phyloP scores from a whole-genome alignment of 2,113 vertebrate species.

The Stegastes partitus region DNA sequence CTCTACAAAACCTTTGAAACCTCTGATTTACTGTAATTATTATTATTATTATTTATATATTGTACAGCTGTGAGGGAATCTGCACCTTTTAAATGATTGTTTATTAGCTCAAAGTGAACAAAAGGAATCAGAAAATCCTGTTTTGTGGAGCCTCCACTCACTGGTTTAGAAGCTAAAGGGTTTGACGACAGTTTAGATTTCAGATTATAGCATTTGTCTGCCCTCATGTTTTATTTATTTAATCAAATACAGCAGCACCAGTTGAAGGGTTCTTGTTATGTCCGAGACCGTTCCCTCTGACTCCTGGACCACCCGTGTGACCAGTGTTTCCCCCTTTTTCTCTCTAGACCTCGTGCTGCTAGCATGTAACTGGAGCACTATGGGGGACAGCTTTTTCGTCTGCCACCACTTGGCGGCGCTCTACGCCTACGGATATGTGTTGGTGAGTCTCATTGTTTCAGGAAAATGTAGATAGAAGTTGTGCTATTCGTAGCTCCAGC shows the following conservation, averaged over 20 bases:
- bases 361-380: slow-evolving; percentile 86
- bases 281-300: too few species aligned
- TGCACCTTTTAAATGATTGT: background rate
- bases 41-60: too few species aligned
- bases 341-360: slow-evolving; percentile 86
- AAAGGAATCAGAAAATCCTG: background rate
- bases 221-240: too few species aligned
- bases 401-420: slow-evolving; percentile 89
- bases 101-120: background rate
- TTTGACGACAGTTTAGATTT: background rate
- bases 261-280: background rate
- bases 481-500: too few species aligned
- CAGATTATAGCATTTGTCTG: background rate
- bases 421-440: slow-evolving; percentile 88
- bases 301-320: background rate
- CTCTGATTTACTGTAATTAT: too few species aligned
- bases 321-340: background rate
- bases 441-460: slow-evolving; percentile 78
- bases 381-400: slow-evolving; percentile 87
- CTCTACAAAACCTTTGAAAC: too few species aligned
- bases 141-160: background rate
- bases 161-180: background rate
- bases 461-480: too few species aligned
- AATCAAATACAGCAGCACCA: background rate
- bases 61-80: too few species aligned